Evolutionary conservation across 2,888 invertebrate genomes (phyloP).

Genomic region (Erynnis tages): DNA sequence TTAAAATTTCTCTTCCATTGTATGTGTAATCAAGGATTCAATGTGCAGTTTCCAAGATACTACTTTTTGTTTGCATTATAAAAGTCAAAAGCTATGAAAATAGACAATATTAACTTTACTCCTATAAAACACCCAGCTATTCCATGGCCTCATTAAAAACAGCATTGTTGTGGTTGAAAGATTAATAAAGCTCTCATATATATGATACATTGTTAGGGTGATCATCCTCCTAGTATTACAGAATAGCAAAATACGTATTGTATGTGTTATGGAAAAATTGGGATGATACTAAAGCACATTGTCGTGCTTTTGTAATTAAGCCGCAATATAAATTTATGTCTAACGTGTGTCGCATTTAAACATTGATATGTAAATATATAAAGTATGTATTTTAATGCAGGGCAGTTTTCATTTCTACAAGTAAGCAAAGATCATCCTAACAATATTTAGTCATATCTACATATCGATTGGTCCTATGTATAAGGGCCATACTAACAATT

Average conservation of each 20-base stretch:
- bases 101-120: not conserved
- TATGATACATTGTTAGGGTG: constrained; percentile 51
- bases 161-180: constrained; percentile 45
- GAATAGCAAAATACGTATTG: constrained; percentile 7
- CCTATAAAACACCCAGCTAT: constrained; percentile 8
- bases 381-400: not conserved
- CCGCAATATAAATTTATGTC: not conserved
- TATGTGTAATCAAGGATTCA: too few species aligned
- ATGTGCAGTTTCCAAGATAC: too few species aligned
- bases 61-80: too few species aligned
- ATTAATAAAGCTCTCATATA: constrained; percentile 58
- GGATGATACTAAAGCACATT: too few species aligned
- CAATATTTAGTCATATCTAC: constrained; percentile 43
- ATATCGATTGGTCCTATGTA: too few species aligned
- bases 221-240: constrained; percentile 46
- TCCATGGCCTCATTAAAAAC: constrained; percentile 28
- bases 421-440: constrained; percentile 47
- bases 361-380: not conserved
- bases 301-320: too few species aligned
- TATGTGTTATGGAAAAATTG: not conserved
- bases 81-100: too few species aligned
- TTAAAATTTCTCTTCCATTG: too few species aligned
- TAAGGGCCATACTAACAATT: too few species aligned
- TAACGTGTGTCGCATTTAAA: constrained; percentile 6
- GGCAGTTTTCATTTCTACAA: constrained; percentile 1